Evolutionary conservation across 2,888 invertebrate species (phyloP).

Genomic region (Julus scanicus): DNA sequence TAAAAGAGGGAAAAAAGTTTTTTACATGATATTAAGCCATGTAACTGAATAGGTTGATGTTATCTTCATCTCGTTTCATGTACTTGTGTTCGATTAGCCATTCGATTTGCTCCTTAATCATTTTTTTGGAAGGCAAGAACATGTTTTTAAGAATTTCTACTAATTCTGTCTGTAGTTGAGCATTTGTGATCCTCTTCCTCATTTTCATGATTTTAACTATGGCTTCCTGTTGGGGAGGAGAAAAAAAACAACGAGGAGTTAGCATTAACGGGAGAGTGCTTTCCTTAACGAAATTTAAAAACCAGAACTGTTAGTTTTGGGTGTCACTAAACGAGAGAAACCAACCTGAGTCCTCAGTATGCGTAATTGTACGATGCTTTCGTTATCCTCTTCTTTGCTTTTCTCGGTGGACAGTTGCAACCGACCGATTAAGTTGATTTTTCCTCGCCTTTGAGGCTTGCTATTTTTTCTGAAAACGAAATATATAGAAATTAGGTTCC

Average conservation of each 20-base stretch:
- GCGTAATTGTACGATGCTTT: slow-evolving; percentile 96
- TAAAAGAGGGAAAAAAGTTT: not conserved
- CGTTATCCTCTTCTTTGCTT: slow-evolving; percentile 96
- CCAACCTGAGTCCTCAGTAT: slow-evolving; percentile 82
- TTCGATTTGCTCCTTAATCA: slow-evolving; percentile 99
- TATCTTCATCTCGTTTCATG: slow-evolving; percentile 94
- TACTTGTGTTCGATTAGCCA: slow-evolving; percentile 99
- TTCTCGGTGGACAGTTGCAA: slow-evolving; percentile 94
- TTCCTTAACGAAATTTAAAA: no score
- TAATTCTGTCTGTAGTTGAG: slow-evolving; percentile 94
- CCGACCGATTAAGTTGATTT: slow-evolving; percentile 95
- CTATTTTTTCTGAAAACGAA: slow-evolving; percentile 82
- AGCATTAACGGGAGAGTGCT: no score
- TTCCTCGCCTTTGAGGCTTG: slow-evolving; percentile 92
- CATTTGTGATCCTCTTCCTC: slow-evolving; percentile 93
- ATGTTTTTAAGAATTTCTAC: slow-evolving; percentile 98
- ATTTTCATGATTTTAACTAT: slow-evolving; percentile 99
- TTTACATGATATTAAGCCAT: slow-evolving; percentile 76
- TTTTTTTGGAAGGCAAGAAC: slow-evolving; percentile 98
- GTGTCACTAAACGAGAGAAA: not conserved
- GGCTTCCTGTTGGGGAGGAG: slow-evolving; percentile 78
- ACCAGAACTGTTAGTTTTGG: no score
- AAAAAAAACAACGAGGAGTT: no score
- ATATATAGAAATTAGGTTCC: not conserved
- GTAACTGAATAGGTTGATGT: slow-evolving; percentile 98